Evolutionary conservation across 2,797 vertebrate species (phyloP), one percentile per base, ranked within the genome.

Genomic region (Parauchenoglanis punctatus): DNA sequence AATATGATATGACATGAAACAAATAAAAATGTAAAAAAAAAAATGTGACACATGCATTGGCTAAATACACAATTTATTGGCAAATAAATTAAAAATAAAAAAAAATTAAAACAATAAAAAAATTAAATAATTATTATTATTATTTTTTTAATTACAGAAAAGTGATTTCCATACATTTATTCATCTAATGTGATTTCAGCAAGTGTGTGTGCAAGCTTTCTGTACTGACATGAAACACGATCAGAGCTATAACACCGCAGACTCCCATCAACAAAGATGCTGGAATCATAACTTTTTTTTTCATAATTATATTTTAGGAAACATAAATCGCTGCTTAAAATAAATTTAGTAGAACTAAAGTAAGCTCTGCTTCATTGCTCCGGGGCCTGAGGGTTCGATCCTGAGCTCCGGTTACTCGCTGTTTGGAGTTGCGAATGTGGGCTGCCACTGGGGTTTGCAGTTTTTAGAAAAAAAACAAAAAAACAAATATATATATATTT

Each of bases 291-390:
- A 20, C 18, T 4, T 2, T 46, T 59, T 3, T 59, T 40, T 25
- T 63, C 23, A n/a, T 81, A 81, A 81, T 67, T 52, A 65, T 82
- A 82, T 82, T 82, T 82, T 67, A 28, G 44, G 61, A 82, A 82
- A 49, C 3, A 44, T 52, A 82, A 82, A 28, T 49, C 61, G 44
- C 8, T 65, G 25, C 44, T 49, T 67, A 20, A 82, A 82, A 67
- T 31, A 52, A 17, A 31, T 52, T 28, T 18, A 67, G 61, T 28
- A 52, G 59, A 82, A 31, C 25, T 52, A 67, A 82, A 82, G 61
- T 52, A 82, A 67, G 67, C n/a, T 52, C 40, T 6, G 61, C 61
- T 49, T 67, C 61, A 52, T 20, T 82, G 81, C 81, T 82, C n/a
- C 61, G 11, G 25, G 40, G 44, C 61, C 81, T 7, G 61, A 11